Base-by-base conservation (phyloP, 2,888 invertebrate genomes). In the Sthenelais limicola region DNA sequence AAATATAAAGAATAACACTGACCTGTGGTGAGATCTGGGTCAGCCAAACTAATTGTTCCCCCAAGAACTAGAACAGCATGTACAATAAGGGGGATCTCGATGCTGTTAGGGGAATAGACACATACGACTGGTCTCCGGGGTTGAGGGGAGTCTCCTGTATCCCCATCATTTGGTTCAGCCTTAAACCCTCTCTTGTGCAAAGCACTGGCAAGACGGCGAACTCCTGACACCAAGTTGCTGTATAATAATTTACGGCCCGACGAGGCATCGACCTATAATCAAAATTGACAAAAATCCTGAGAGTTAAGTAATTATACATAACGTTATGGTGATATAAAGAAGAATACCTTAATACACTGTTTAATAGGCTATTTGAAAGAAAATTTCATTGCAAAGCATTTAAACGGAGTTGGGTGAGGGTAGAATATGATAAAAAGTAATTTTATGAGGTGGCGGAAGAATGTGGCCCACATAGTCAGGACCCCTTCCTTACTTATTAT, bases 201-300 rank as follows among this genome's bases (percentile, higher is more conserved):
- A 24, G 38, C 38, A 24, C 62, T 62, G 24, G 62, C 62, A 2
- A 62, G 62, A 24, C 38, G 3, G 3, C 18, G 62, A 24, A 62
- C 62, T 26, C 38, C 62, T 18, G 18, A 9, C 21, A 62, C 38
- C 62, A 62, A 43, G 1, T 21, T 12, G 3, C 1, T 38, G 38
- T 62, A 62, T 21, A 15, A 38, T 7, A 62, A 43, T 21, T 18
- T 35, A 4, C 26, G 62, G 9, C 62, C 62, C 7, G 62, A 62
- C 5, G 62, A 3, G 3, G 62, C 62, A 24, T 62, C 62, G 15
- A 62, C 43, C 62, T 62, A 28, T 15, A 21, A 56, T n/a, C n/a
- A n/a, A n/a, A n/a, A n/a, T n/a, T n/a, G n/a, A n/a, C n/a, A n/a
- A n/a, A n/a, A n/a, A n/a, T n/a, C n/a, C n/a, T n/a, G n/a, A n/a